These are phyloP conservation scores for Pseudanteris insignis DNA, from an alignment of 2,888 invertebrate genomes.

Conservation along the genomic window DNA sequence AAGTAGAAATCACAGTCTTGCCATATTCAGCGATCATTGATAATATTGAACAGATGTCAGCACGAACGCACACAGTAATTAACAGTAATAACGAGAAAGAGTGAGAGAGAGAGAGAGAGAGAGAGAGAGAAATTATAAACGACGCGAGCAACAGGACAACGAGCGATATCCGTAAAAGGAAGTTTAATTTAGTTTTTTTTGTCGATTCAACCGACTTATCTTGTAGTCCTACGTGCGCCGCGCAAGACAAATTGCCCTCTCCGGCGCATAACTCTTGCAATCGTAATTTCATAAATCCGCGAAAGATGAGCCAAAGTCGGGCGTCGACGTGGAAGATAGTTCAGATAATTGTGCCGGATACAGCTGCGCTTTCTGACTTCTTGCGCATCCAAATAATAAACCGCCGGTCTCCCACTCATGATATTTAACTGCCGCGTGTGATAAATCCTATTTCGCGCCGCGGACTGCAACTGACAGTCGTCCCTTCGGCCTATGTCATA, in stretches of 20 bases:
- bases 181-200: constrained; percentile 15
- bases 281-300: constrained; percentile 60
- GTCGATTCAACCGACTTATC: constrained; percentile 33
- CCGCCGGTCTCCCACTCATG: constrained; percentile 4
- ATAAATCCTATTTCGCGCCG: constrained; percentile 47
- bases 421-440: constrained; percentile 31
- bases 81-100: too few relatives aligned
- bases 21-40: too few relatives aligned
- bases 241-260: constrained; percentile 52
- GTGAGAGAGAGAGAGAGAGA: too few relatives aligned
- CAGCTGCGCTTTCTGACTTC: constrained; percentile 11
- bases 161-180: constrained; percentile 15
- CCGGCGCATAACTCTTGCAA: constrained; percentile 45
- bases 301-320: constrained; percentile 32
- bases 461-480: constrained; percentile 48
- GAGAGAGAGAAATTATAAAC: too few relatives aligned
- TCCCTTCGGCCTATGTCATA: constrained; percentile 36
- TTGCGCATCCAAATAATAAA: constrained; percentile 9
- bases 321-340: constrained; percentile 15
- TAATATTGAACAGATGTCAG: too few relatives aligned
- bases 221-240: constrained; percentile 31
- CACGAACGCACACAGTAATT: too few relatives aligned
- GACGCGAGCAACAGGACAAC: too few relatives aligned
- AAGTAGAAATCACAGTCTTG: too few relatives aligned
- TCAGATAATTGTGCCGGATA: constrained; percentile 24